These are phyloP conservation scores for Machimus rusticus DNA, from an alignment of 2,888 invertebrate genomes.

Conservation along the genomic window DNA sequence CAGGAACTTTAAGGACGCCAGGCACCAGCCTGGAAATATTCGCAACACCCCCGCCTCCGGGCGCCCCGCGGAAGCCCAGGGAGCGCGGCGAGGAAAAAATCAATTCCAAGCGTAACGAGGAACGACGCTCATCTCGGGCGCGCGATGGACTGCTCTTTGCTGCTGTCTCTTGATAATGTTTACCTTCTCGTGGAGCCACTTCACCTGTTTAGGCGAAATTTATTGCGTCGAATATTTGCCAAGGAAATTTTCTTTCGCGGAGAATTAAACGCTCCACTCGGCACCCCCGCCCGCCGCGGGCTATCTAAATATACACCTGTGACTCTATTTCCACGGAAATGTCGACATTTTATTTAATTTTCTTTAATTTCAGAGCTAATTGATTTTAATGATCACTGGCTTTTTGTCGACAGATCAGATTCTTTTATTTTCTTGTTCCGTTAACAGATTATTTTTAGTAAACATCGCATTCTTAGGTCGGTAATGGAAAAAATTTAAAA, in stretches of 20 bases:
- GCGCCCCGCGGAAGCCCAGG: not conserved
- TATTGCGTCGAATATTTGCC: not conserved
- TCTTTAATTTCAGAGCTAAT: not conserved
- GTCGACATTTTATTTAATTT: not conserved
- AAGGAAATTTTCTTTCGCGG: slow-evolving; percentile 6
- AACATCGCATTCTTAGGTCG: not conserved
- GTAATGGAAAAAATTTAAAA: too few relatives aligned
- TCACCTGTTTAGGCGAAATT: slow-evolving; percentile 6
- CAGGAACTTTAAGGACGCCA: not conserved
- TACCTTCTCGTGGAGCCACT: not conserved
- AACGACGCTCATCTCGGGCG: not conserved
- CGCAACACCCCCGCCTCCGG: not conserved
- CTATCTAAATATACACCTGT: not conserved
- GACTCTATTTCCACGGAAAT: not conserved
- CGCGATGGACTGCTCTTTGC: not conserved
- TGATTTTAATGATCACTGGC: not conserved
- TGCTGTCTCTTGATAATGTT: slow-evolving; percentile 11
- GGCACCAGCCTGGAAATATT: not conserved
- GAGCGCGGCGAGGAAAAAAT: not conserved
- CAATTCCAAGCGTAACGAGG: not conserved
- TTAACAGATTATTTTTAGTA: not conserved
- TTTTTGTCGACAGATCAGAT: not conserved
- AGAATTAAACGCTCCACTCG: not conserved
- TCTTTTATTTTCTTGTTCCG: not conserved
- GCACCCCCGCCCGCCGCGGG: not conserved